Evolutionary conservation across 2,113 vertebrate genomes (phyloP), one percentile per base, ranked within the genome.

Genomic region (Vulpes lagopus): DNA sequence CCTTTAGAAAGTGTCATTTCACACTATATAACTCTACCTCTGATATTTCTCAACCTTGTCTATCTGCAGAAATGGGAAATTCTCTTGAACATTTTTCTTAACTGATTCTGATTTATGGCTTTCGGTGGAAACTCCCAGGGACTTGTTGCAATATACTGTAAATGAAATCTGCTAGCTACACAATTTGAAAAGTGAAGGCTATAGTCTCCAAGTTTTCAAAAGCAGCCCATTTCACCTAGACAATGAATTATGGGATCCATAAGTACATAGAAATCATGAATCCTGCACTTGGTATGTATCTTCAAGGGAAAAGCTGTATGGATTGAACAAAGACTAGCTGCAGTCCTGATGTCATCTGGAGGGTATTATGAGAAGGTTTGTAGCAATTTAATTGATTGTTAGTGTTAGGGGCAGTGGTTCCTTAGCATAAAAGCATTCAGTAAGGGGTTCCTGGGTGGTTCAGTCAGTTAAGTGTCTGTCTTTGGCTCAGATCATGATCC

Each of bases 81-180:
- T 97, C 94, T 98, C 91, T 87, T 90, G 95, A 97, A 98, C 98
- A 98, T 98, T 98, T 98, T 97, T 98, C 97, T 97, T 98, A 98
- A 98, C 97, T 97, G 97, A 97, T 98, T 98, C 97, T 98, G 98
- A 98, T 98, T 98, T 98, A 98, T 96, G 93, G 95, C 97, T 96
- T 97, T 97, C 0, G 2, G 97, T 81, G 78, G 86, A 98, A 97
- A 93, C 96, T 98, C 97, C 97, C 73, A 97, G 98, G 97, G 97
- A 98, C 98, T 98, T 98, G 97, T 98, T 98, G 97, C 98, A 98
- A 98, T 98, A 97, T 91, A 96, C 97, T 97, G 95, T 98, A 98
- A 98, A 98, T 98, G 98, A 98, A 98, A 98, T 98, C 97, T 98
- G 98, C 97, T 96, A 97, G 97, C 97, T 98, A 90, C 69, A 97